A percentile compares a stretch with the other conserved stretches of the same genome.
These are phyloP conservation scores for Chiloscyllium punctatum DNA, from an alignment of 2,797 vertebrate species.

Conservation along the genomic window DNA sequence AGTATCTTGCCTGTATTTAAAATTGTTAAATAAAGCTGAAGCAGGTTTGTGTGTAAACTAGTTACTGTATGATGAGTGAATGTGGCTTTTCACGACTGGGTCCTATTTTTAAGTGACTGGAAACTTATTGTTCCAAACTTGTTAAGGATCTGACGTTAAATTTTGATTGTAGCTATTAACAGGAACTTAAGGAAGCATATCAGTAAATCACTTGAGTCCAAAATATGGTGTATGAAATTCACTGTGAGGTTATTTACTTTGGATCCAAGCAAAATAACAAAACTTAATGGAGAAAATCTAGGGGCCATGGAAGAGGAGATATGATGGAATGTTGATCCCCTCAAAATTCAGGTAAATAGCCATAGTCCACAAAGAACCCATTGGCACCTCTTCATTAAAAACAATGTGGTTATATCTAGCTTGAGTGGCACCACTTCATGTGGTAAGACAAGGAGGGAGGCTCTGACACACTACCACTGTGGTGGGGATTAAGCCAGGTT, in stretches of 20 bases:
- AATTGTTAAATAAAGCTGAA: constrained; percentile 37
- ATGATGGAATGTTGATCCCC: background rate
- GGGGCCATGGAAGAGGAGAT: background rate
- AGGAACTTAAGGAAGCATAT: background rate
- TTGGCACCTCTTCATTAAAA: background rate
- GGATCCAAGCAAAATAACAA: background rate
- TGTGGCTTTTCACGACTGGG: background rate
- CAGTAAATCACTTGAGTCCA: background rate
- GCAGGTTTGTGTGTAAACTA: background rate
- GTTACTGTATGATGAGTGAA: background rate
- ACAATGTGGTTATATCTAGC: background rate
- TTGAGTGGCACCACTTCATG: background rate
- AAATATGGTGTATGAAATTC: background rate
- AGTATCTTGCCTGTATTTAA: constrained; percentile 37
- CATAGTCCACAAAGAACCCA: background rate
- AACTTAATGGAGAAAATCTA: background rate
- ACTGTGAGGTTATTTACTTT: background rate
- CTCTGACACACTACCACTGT: background rate
- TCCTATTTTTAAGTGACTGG: background rate
- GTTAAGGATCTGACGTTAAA: background rate
- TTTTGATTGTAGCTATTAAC: background rate
- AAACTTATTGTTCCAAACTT: background rate
- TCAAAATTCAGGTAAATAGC: background rate
- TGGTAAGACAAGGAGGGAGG: background rate
- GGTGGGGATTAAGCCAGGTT: no score